phyloP scores from a whole-genome alignment of 2,113 vertebrate species.

The Polypterus senegalus region DNA sequence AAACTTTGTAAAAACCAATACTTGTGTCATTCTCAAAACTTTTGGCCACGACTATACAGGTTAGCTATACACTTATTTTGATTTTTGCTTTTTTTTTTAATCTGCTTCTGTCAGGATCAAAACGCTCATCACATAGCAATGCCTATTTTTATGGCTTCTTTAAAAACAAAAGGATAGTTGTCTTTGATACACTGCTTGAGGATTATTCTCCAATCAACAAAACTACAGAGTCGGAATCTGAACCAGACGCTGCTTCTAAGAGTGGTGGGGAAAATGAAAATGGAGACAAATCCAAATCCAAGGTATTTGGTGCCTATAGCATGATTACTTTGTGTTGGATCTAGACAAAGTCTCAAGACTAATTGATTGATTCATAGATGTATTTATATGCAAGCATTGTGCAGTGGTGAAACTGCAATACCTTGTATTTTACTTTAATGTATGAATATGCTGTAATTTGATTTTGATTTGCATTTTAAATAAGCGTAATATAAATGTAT shows the following conservation, averaged over 20 bases:
- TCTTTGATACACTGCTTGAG: constrained; percentile 92
- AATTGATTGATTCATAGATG: too few relatives aligned
- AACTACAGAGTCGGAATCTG: constrained; percentile 43
- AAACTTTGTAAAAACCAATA: too few relatives aligned
- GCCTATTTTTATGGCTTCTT: constrained; percentile 98
- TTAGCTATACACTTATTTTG: neutral
- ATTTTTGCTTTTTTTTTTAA: neutral
- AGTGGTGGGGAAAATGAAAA: constrained; percentile 43
- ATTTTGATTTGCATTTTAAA: too few relatives aligned
- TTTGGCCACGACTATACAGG: too few relatives aligned
- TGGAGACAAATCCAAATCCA: constrained; percentile 56
- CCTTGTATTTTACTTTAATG: too few relatives aligned
- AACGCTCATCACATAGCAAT: constrained; percentile 95
- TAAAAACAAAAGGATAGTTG: constrained; percentile 94
- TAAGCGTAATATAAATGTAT: too few relatives aligned
- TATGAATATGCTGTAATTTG: too few relatives aligned
- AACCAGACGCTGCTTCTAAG: constrained; percentile 31
- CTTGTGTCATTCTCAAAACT: too few relatives aligned
- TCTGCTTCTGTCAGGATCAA: constrained; percentile 64
- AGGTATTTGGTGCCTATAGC: constrained; percentile 29
- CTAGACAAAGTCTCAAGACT: too few relatives aligned
- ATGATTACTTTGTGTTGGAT: too few relatives aligned
- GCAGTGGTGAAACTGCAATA: too few relatives aligned
- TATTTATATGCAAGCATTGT: too few relatives aligned
- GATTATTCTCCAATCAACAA: constrained; percentile 86